Percentiles rank a stretch among this genome's conserved stretches.
These are phyloP conservation scores for Listronotus bonariensis DNA, from an alignment of 1,140 invertebrate genomes.

Conservation along the genomic window DNA sequence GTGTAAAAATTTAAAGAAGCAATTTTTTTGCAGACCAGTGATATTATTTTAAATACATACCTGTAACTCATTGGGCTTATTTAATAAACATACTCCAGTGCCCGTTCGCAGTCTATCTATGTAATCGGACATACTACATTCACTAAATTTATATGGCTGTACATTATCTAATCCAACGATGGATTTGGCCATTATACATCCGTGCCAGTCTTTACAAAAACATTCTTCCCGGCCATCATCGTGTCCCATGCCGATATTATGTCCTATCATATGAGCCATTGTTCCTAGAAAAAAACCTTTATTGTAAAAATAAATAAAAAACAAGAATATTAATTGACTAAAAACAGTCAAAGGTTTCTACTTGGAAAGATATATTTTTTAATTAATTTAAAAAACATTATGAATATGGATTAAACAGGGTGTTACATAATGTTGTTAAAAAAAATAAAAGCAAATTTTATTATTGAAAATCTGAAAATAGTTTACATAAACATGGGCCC, in stretches of 20 bases:
- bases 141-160: slow-evolving; percentile 91
- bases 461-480: too few relatives aligned
- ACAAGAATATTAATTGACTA: too few relatives aligned
- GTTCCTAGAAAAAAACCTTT: slow-evolving; percentile 30
- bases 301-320: neutral
- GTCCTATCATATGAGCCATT: slow-evolving; percentile 59
- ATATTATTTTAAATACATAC: too few relatives aligned
- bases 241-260: slow-evolving; percentile 94
- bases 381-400: too few relatives aligned
- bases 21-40: too few relatives aligned
- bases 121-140: slow-evolving; percentile 86
- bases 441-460: too few relatives aligned
- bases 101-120: slow-evolving; percentile 77
- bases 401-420: too few relatives aligned
- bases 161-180: slow-evolving; percentile 89
- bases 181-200: slow-evolving; percentile 93
- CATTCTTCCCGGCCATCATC: slow-evolving; percentile 88
- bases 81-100: slow-evolving; percentile 83
- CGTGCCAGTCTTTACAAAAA: slow-evolving; percentile 90
- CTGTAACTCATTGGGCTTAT: slow-evolving; percentile 90
- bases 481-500: too few relatives aligned
- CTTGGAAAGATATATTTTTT: too few relatives aligned
- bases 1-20: too few relatives aligned
- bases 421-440: too few relatives aligned
- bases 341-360: too few relatives aligned